Base-by-base conservation (phyloP, 2,888 invertebrate genomes). In the Crossocerus cetratus region DNA sequence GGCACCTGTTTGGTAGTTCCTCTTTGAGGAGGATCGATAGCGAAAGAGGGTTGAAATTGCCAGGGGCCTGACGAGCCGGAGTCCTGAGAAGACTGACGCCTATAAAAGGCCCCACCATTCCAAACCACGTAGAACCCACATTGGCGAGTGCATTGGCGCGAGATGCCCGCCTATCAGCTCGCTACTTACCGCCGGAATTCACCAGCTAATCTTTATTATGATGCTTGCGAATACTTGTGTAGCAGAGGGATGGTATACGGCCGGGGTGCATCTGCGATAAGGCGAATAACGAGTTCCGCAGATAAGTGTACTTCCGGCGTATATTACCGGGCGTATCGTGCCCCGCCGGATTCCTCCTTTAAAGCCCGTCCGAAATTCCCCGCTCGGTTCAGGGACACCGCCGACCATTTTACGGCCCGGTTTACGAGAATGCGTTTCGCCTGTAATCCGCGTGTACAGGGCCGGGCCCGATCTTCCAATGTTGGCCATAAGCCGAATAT, bases 61-160 rank as follows among this genome's bases (percentile, higher is more conserved):
- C 75, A 75, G 73, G 78, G 72, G 76, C 74, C 84, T 84, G 84
- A 84, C 82, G 84, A 79, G 79, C 78, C 69, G 67, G 72, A 72
- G 68, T 74, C 67, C 4, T 16, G 78, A 80, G 76, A 78, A 77
- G 83, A 83, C 75, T 82, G 76, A 76, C 69, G 82, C 80, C 32
- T 78, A 82, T 83, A 82, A 84, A 83, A 83, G 77, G 82, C 77
- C 67, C 70, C 78, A 69, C 65, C 68, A 67, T 81, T 75, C 65
- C 60, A 75, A 60, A 72, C 70, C 59, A 76, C 65, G 69, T 71
- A 58, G n/a, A n/a, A n/a, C n/a, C n/a, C 65, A 42, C 66, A 63
- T 42, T 62, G 64, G 55, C 55, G 67, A 60, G 56, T 65, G 60
- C 66, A 60, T 58, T 66, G 20, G n/a, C 64, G 49, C 32, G 32